Conservation (phyloP, 2,888 invertebrate species). For the Leptopilina drosophilae region DNA sequence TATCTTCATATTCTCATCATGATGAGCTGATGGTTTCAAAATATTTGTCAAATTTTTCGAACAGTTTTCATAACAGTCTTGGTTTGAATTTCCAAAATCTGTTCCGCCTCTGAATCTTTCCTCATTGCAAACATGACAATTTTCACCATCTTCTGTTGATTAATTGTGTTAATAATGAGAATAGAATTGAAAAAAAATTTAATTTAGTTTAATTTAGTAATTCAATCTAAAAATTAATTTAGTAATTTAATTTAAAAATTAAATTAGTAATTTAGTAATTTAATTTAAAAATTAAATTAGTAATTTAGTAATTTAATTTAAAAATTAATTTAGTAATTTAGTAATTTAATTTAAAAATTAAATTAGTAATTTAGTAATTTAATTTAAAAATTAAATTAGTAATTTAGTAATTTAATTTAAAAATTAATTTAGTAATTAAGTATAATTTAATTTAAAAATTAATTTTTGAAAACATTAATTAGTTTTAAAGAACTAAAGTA, state of each 20-base stretch:
- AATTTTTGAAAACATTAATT: background rate
- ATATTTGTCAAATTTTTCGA: conserved; percentile 7
- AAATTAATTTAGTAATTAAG: background rate
- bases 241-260: background rate
- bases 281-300: background rate
- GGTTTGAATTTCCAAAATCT: background rate
- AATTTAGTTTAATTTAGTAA: background rate
- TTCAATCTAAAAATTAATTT: no score
- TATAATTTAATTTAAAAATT: background rate
- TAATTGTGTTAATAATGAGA: no score
- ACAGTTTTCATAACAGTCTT: background rate
- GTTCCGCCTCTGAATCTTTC: conserved; percentile 33
- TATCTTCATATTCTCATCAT: background rate
- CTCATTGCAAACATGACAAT: conserved; percentile 4
- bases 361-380: no score
- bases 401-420: background rate
- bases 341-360: background rate
- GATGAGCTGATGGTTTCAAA: conserved; percentile 2
- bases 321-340: background rate
- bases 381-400: no score
- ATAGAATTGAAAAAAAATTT: background rate
- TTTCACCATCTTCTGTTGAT: background rate
- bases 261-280: background rate
- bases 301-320: background rate
- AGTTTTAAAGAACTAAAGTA: background rate